phyloP scores from a whole-genome alignment of 2,797 vertebrate genomes.

The Cynopterus sphinx region DNA sequence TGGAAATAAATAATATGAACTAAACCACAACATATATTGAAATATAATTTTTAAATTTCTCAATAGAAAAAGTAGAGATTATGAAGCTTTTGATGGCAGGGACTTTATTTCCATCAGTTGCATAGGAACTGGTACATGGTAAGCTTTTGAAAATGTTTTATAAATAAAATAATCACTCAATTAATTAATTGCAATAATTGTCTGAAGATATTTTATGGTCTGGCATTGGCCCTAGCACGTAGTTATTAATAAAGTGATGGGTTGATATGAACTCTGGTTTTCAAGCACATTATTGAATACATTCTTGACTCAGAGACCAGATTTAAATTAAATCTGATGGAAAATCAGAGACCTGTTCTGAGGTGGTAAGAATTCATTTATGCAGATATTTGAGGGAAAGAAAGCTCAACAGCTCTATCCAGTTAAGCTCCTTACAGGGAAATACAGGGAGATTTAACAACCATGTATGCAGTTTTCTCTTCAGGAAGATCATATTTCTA shows the following conservation, averaged over 20 bases:
- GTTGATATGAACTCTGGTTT: not conserved
- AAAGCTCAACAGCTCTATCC: not conserved
- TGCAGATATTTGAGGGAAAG: not conserved
- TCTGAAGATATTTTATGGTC: not conserved
- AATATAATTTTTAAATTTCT: constrained; percentile 8
- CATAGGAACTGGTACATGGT: not conserved
- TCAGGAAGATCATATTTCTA: not conserved
- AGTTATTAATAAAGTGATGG: not conserved
- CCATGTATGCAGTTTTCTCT: not conserved
- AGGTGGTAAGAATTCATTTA: not conserved
- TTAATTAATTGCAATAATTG: not conserved
- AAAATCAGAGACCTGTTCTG: not conserved
- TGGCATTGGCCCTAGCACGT: not conserved
- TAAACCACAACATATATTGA: not conserved
- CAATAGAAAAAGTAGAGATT: not conserved
- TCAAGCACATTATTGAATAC: not conserved
- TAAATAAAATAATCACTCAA: not conserved
- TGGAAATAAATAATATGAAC: not conserved
- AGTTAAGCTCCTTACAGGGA: not conserved
- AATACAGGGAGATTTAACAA: not conserved
- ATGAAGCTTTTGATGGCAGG: not conserved
- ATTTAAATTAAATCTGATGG: constrained; percentile 2
- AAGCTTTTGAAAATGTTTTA: constrained; percentile 8
- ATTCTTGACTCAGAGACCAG: not conserved
- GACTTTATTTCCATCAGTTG: not conserved